Conservation (phyloP, 1,140 invertebrate species). For the Drosophila guanche region DNA sequence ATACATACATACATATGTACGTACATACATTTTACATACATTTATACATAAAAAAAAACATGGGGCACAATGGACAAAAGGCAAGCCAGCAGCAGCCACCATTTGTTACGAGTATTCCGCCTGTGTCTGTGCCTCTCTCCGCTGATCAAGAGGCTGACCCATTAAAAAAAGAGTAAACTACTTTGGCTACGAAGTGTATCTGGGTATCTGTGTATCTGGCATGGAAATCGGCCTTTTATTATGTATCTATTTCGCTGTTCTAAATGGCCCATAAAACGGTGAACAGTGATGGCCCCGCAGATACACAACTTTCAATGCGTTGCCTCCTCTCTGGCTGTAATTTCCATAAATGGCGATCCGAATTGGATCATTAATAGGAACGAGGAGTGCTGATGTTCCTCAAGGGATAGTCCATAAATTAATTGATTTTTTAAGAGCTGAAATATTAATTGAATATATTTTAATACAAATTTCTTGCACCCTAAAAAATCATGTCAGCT, state of each 20-base stretch:
- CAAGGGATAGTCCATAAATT: not conserved
- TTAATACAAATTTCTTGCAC: too few species aligned
- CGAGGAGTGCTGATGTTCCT: conserved; percentile 1
- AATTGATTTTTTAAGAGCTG: not conserved
- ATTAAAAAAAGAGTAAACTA: conserved; percentile 52
- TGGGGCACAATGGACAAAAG: conserved; percentile 45
- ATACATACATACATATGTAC: not conserved
- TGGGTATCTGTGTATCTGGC: conserved; percentile 27
- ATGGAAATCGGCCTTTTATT: conserved; percentile 36
- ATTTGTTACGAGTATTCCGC: conserved; percentile 34
- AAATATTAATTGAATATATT: not conserved
- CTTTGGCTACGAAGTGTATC: conserved; percentile 7
- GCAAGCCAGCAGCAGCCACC: conserved; percentile 5
- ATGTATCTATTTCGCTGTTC: conserved; percentile 42
- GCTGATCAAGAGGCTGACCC: conserved; percentile 36
- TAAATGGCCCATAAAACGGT: conserved; percentile 51
- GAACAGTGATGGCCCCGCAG: conserved; percentile 24
- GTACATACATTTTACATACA: not conserved
- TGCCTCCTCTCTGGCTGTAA: conserved; percentile 8
- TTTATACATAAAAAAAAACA: conserved; percentile 12
- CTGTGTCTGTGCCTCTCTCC: conserved; percentile 37
- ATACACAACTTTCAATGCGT: conserved; percentile 14
- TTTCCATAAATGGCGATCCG: conserved; percentile 23
- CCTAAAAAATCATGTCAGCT: too few species aligned
- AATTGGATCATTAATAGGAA: not conserved